These are phyloP conservation scores for Heterodera filipjevi DNA, from an alignment of 2,888 invertebrate species.

Conservation along the genomic window DNA sequence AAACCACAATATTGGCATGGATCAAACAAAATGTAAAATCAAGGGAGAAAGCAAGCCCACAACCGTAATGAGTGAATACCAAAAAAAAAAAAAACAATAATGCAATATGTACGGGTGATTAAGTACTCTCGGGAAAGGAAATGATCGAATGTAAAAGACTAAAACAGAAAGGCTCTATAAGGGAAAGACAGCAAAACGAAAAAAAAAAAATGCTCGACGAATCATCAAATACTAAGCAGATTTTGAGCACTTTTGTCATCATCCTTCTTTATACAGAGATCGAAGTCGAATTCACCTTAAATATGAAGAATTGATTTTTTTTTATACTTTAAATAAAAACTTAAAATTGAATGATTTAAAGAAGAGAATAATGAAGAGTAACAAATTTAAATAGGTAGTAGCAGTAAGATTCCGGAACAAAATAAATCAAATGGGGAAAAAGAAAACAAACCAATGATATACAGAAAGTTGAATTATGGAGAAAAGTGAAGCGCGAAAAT, in stretches of 20 bases:
- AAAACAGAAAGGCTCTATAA: background rate
- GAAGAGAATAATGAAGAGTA: background rate
- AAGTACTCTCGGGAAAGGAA: background rate
- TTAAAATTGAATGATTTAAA: background rate
- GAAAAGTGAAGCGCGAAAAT: background rate
- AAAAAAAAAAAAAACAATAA: background rate
- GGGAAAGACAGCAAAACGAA: conserved; percentile 1
- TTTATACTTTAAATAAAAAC: background rate
- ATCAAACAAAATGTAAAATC: background rate
- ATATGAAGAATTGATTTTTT: background rate
- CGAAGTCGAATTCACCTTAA: background rate
- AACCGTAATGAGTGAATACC: too few species aligned
- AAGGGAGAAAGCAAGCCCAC: background rate
- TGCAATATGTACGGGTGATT: background rate
- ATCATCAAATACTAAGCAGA: background rate
- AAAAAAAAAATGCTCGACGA: background rate
- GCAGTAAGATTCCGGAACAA: background rate
- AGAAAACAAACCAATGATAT: too few species aligned
- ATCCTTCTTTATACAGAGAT: background rate
- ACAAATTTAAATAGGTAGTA: background rate
- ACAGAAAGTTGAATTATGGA: background rate
- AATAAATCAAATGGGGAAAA: background rate
- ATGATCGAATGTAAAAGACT: background rate
- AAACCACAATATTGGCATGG: background rate
- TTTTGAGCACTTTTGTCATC: background rate